Percentiles rank a stretch among this genome's conserved stretches.
These are phyloP conservation scores for Drosophila setifemur DNA, from an alignment of 1,140 invertebrate species.

Conservation along the genomic window DNA sequence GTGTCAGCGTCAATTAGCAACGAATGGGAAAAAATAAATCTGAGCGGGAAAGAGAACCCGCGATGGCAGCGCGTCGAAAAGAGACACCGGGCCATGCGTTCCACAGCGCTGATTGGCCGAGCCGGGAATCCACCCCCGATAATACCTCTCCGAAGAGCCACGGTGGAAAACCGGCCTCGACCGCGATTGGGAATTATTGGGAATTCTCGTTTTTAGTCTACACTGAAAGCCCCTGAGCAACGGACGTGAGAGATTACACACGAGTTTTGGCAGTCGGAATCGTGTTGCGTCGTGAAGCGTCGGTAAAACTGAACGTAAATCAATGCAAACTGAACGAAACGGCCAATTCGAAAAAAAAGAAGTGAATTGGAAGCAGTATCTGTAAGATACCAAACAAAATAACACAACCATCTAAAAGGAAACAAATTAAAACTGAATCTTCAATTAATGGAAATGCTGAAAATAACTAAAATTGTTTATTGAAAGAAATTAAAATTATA, in stretches of 20 bases:
- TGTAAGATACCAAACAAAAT: background rate
- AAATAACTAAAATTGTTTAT: too few species aligned
- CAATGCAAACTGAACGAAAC: conserved; percentile 7
- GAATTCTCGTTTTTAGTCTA: conserved; percentile 75
- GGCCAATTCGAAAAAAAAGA: conserved; percentile 21
- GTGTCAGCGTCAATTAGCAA: conserved; percentile 64
- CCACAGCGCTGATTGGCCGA: conserved; percentile 62
- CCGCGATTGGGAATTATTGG: conserved; percentile 56
- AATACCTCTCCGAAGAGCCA: background rate
- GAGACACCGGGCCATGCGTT: conserved; percentile 12
- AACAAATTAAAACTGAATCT: too few species aligned
- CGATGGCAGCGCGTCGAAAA: background rate
- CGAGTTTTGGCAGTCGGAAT: conserved; percentile 14
- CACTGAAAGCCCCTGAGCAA: conserved; percentile 68
- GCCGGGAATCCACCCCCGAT: conserved; percentile 13
- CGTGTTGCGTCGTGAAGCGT: conserved; percentile 35
- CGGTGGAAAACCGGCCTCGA: conserved; percentile 12
- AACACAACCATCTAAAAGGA: too few species aligned
- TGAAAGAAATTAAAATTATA: too few species aligned
- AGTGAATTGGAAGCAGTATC: conserved; percentile 1
- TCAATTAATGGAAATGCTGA: too few species aligned
- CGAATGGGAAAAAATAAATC: conserved; percentile 63
- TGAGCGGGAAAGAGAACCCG: conserved; percentile 16
- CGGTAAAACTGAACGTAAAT: conserved; percentile 27
- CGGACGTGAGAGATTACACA: conserved; percentile 58